Base-by-base conservation (phyloP, 2,113 vertebrate genomes). In the Nipponia nippon region DNA sequence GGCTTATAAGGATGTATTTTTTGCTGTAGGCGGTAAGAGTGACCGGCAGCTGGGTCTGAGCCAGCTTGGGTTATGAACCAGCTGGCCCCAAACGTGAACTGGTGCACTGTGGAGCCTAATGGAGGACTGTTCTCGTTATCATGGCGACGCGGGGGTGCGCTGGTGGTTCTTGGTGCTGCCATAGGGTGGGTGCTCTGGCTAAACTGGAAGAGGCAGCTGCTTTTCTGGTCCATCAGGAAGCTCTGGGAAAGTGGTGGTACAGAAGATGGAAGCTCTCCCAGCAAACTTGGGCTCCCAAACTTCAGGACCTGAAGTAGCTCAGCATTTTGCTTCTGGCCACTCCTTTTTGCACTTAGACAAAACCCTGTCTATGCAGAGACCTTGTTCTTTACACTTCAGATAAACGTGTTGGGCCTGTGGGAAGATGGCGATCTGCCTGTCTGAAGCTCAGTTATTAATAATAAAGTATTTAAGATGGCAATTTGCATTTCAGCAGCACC, bases 401-500 rank as follows among this genome's bases (percentile, higher is more conserved):
- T 42, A 36, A 71, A 76, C 65, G 3, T 1, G 21, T 30, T 81
- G 69, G 59, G 30, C 52, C 23, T 32, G 18, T 66, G 76, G 32
- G 49, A 29, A 77, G 61, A 52, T 11, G 44, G n/a, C 0, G 0
- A 80, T 53, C 88, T 70, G 65, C 77, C 55, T 59, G 71, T 69
- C 69, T 20, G 44, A 55, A 89, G 76, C 44, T 78, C 36, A 0
- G 1, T n/a, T 87, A 8, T 38, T 89, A 25, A 46, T 49, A 56
- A 93, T 30, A 8, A 84, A 78, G 13, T 27, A 34, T 50, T 79
- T 50, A 29, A 73, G 59, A 34, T 16, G 11, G 46, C 63, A 58
- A 5, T 80, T 93, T 93, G 87, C 75, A 66, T 93, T 94, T 95
- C 95, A 96, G 87, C 94, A 95, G 87, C 96, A 91, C 50, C 67